A percentile compares a stretch with the other conserved stretches of the same genome.
Conservation (phyloP, 2,797 vertebrate species). For the Gymnothorax reevesii region DNA sequence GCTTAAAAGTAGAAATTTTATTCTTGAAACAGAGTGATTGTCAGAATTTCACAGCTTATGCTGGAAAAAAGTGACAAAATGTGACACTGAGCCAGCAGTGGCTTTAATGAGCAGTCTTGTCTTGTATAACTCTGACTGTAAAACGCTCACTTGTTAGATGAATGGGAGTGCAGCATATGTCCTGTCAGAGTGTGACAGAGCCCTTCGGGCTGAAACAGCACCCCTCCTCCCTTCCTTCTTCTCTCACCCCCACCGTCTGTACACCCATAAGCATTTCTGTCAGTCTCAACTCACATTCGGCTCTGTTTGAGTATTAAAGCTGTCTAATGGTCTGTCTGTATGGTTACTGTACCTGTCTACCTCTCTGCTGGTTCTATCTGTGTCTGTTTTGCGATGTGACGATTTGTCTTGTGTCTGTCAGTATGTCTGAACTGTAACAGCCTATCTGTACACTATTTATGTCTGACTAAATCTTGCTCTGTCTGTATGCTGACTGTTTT, state of each 20-base stretch:
- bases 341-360: no score
- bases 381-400: no score
- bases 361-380: no score
- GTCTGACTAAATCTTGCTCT: no score
- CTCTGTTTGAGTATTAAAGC: no score
- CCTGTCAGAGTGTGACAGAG: not conserved
- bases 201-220: not conserved
- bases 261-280: no score
- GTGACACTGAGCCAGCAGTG: not conserved
- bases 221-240: not conserved
- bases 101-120: not conserved
- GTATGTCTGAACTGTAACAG: no score
- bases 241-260: not conserved
- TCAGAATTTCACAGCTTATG: not conserved
- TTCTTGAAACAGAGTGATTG: not conserved
- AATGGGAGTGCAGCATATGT: not conserved
- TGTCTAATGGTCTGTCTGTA: no score
- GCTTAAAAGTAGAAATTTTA: not conserved
- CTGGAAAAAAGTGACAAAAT: not conserved
- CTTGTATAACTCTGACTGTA: conserved; percentile 28
- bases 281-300: no score
- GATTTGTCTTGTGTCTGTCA: no score
- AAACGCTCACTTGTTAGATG: not conserved
- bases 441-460: no score
- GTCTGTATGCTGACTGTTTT: no score